A percentile compares a stretch with the other conserved stretches of the same genome.
Evolutionary conservation across 2,888 invertebrate species (phyloP).

Genomic region (Athrips mouffetella): DNA sequence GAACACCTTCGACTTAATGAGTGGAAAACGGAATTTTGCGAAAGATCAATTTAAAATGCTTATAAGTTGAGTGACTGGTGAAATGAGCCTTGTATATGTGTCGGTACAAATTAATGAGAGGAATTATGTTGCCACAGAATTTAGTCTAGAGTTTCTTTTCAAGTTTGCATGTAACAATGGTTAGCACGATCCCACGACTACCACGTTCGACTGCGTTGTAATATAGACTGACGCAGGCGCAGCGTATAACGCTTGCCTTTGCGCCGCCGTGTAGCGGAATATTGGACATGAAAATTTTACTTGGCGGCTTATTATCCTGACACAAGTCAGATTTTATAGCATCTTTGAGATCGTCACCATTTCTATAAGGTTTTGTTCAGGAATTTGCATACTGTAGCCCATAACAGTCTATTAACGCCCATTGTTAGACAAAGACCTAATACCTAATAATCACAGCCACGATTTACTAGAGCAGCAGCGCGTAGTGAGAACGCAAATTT

Average conservation of each 20-base stretch:
- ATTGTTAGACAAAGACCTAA: no score
- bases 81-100: background rate
- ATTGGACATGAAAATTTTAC: conserved; percentile 15
- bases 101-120: conserved; percentile 1
- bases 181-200: conserved; percentile 22
- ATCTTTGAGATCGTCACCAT: no score
- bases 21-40: conserved; percentile 45
- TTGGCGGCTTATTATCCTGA: no score
- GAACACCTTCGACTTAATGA: conserved; percentile 53
- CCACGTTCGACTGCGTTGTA: conserved; percentile 18
- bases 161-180: conserved; percentile 7
- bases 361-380: no score
- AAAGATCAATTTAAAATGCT: conserved; percentile 24
- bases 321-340: no score
- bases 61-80: conserved; percentile 13
- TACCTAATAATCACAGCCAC: no score
- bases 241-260: conserved; percentile 2
- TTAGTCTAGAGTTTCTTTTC: background rate
- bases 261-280: conserved; percentile 8
- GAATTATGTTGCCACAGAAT: background rate
- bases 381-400: no score
- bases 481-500: no score
- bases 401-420: no score
- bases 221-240: conserved; percentile 7
- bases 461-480: no score